Evolutionary conservation across 1,140 invertebrate species (phyloP).

Genomic region (Sycophaga agraensis): DNA sequence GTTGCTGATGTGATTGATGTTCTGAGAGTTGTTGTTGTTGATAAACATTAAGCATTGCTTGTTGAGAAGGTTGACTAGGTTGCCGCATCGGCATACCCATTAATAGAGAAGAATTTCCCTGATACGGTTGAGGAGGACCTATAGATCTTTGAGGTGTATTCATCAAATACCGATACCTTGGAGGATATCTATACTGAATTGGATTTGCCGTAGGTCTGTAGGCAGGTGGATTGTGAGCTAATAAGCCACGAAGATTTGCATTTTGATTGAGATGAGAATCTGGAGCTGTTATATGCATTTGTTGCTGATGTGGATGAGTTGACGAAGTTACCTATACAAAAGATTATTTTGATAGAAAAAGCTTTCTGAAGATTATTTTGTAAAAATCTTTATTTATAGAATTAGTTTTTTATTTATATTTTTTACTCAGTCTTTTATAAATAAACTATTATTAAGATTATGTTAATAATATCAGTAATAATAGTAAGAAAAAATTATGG

Average conservation of each 20-base stretch:
- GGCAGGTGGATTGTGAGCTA: constrained; percentile 50
- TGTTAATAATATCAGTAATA: too few relatives aligned
- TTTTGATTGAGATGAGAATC: constrained; percentile 52
- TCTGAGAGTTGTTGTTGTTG: constrained; percentile 28
- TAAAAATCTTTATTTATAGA: background rate
- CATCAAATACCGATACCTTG: constrained; percentile 47
- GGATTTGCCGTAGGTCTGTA: constrained; percentile 42
- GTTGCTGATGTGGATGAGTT: constrained; percentile 55
- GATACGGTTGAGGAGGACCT: constrained; percentile 43
- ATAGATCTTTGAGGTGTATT: constrained; percentile 39
- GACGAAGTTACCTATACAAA: constrained; percentile 54
- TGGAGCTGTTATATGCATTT: constrained; percentile 45
- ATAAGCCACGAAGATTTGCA: constrained; percentile 48
- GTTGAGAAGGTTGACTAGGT: constrained; percentile 35
- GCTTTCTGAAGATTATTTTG: too few relatives aligned
- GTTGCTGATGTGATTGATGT: constrained; percentile 24
- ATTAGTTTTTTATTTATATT: too few relatives aligned
- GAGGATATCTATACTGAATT: constrained; percentile 47
- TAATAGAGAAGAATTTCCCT: constrained; percentile 39
- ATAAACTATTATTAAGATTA: too few relatives aligned
- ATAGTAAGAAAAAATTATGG: too few relatives aligned
- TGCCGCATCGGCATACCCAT: constrained; percentile 46
- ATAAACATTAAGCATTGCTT: constrained; percentile 37
- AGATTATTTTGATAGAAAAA: background rate
- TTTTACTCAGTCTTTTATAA: too few relatives aligned